Evolutionary conservation across 2,797 vertebrate genomes (phyloP), one percentile per base, ranked within the genome.

Genomic region (Myotis pilosus): DNA sequence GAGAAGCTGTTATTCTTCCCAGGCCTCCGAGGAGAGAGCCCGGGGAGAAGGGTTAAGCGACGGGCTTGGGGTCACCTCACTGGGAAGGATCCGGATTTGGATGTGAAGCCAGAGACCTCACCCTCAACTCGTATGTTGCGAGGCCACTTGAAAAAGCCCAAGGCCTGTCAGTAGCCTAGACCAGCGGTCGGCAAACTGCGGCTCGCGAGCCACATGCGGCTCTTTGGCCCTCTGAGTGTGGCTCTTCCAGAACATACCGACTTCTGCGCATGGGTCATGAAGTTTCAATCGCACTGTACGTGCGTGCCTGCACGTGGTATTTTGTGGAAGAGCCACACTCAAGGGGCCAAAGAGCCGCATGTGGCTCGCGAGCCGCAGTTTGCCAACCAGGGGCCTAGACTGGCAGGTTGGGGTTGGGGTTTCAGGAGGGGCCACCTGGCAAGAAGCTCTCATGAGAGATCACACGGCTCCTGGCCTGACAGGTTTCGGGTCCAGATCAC

Each of bases 371-470:
- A 41, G 41, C 41, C 7, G 7, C 41, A 41, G 41, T 19, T 20
- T 19, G 53, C 19, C 53, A 2, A 22, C 23, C 57, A 11, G 10
- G 9, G 23, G 57, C 55, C 55, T 57, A 9, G 25, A 82, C 57
- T 57, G 83, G 64, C 47, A 57, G 57, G 66, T 57, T 71, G 62
- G 47, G 51, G 19, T 38, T 1, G 6, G 38, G 20, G 16, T 88
- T 93, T 87, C 7, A 2, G 55, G 41, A 64, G 64, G 60, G 69
- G 47, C 30, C 28, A 62, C 53, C 9, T 30, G 19, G 25, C 66
- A 83, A 79, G 30, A 38, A 81, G 60, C 89, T 87, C 87, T 96
- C 30, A 15, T 78, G 87, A 87, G 87, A 93, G 86, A 81, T 80
- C 92, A 51, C 60, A 33, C 78, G 57, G 47, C 38, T 90, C 69